Base-by-base conservation (phyloP, 2,888 invertebrate species). In the Idaea aversata region DNA sequence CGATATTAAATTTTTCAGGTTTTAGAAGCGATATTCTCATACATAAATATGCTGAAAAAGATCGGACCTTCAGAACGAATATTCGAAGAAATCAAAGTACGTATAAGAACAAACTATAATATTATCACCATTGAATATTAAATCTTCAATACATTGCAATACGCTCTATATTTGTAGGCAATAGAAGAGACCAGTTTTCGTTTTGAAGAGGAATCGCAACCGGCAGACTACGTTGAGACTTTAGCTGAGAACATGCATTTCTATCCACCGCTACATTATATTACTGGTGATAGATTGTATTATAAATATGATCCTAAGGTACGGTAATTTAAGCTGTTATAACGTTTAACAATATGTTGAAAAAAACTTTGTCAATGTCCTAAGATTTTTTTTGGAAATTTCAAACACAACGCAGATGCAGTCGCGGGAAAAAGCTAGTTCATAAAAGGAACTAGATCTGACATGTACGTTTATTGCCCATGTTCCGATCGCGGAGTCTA, bases 201-300 rank as follows among this genome's bases (percentile, higher is more conserved):
- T 59, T 97, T 95, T 83, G 93, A 94, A 60, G 94, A 95, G 61
- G 97, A 97, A 79, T 93, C 94, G 0, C 93, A 94, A 59, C 95
- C 98, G 0, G 92, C 94, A 0, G 96, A 97, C 63, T 95, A 97
- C 79, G 98, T 98, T 0, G 97, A 97, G 87, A 93, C 94, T 47
- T 77, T 98, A 10, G 95, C 95, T 3, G 95, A 96, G 78, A 95
- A 95, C 75, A 97, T 97, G 96, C 97, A 97, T 73, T 94, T 95
- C 78, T 98, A 95, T 86, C 95, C 96, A 0, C 95, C 97, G 0
- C 93, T 95, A 74, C 96, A 98, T 85, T 97, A 96, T 80, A 93
- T 98, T 65, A 95, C 96, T 0, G 98, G 98, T 0, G 94, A 95
- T 59, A 93, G 95, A 65, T 87, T 98, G 0, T 96, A 95, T 81